phyloP scores from a whole-genome alignment of 2,113 vertebrate species.

The Eurypyga helias region DNA sequence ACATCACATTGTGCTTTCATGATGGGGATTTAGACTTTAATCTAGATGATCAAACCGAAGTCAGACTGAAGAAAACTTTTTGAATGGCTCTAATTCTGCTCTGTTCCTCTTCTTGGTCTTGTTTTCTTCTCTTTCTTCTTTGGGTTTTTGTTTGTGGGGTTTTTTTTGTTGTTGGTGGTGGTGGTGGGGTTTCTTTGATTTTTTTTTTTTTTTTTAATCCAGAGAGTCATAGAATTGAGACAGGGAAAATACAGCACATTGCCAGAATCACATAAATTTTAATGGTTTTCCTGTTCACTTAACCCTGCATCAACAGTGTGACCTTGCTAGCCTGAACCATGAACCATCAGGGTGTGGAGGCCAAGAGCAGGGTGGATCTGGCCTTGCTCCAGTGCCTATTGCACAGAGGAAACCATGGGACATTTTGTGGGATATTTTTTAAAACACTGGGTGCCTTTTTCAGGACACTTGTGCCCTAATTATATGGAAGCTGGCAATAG shows the following conservation, averaged over 20 bases:
- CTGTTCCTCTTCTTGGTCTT: neutral
- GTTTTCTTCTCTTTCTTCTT: neutral
- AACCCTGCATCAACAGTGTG: constrained; percentile 47
- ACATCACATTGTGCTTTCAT: neutral
- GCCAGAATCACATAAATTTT: constrained; percentile 68
- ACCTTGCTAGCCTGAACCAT: constrained; percentile 54
- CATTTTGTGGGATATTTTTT: constrained; percentile 27
- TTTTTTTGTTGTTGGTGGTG: too few relatives aligned
- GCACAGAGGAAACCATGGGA: constrained; percentile 23
- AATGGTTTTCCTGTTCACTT: constrained; percentile 73
- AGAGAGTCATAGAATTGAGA: neutral
- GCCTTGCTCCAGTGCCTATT: constrained; percentile 14
- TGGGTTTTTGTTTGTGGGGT: too few relatives aligned
- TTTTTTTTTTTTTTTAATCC: neutral
- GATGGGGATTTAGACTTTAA: neutral
- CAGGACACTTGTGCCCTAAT: neutral
- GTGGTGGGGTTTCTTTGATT: too few relatives aligned
- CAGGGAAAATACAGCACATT: constrained; percentile 49
- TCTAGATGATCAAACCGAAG: neutral
- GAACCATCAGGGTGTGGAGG: constrained; percentile 63
- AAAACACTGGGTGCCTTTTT: constrained; percentile 7
- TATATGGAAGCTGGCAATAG: neutral
- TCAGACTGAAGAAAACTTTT: neutral
- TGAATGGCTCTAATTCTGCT: neutral
- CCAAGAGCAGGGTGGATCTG: constrained; percentile 59